Base-by-base conservation (phyloP, 2,888 invertebrate species). In the Gandaritis pyraliata region DNA sequence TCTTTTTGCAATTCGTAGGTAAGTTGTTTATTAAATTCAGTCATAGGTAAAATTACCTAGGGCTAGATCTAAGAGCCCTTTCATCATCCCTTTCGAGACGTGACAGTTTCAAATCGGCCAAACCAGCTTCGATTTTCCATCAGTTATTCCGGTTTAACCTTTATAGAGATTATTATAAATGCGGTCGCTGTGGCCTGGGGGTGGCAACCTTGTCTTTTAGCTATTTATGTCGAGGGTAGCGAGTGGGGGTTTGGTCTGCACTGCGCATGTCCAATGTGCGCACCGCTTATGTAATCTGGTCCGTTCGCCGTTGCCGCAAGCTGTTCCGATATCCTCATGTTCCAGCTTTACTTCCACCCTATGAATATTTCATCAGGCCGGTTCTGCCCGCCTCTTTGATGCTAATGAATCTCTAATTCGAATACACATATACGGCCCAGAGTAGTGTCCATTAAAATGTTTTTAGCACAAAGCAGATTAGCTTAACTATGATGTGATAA, bases 191-290 rank as follows among this genome's bases (percentile, higher is more conserved):
- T 82, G 85, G 87, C 83, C 81, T 78, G 81, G 82, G 88, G 90
- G 89, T 88, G 90, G 91, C 86, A 91, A 91, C 91, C 91, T 90
- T 92, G 91, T 88, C 83, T 89, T 87, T 90, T 84, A 90, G 88
- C 87, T 92, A 92, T 92, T 91, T 92, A 91, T 90, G 90, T 86
- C 81, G 89, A 84, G 87, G 89, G 88, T 86, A 80, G 83, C 70
- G 75, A 81, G 81, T 75, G 82, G 85, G 48, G 77, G 88, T 84
- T 83, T 75, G 78, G 77, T 65, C 75, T 78, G 80, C 83, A 81
- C 70, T 81, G 89, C 90, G 92, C 90, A 87, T 82, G 89, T 85
- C 77, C 82, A 77, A 70, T 78, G 74, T 79, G 78, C 80, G 78
- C 81, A 80, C 78, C 79, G 80, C 85, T 91, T 91, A 92, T 86